A percentile compares a stretch with the other conserved stretches of the same genome.
phyloP scores from a whole-genome alignment of 2,888 invertebrate genomes.

The Drosophila pegasa region DNA sequence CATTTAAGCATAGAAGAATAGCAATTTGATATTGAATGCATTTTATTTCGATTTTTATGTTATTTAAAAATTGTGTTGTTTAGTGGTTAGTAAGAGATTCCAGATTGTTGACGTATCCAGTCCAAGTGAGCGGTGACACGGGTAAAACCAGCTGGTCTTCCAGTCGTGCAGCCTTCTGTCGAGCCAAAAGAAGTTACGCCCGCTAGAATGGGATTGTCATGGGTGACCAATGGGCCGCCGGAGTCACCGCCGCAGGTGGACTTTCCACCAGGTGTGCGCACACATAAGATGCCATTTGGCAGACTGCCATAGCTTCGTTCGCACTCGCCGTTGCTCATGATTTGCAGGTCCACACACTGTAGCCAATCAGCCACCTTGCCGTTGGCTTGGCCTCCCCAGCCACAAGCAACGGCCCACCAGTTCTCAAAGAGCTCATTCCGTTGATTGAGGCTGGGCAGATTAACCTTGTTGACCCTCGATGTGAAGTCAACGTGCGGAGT shows the following conservation, averaged over 20 bases:
- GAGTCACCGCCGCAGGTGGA: constrained; percentile 78
- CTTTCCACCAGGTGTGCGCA: constrained; percentile 41
- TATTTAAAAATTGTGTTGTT: neutral
- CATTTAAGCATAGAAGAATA: neutral
- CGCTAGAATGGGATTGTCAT: constrained; percentile 50
- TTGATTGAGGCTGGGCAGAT: constrained; percentile 43
- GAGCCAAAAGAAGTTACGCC: constrained; percentile 66
- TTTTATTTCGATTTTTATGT: neutral
- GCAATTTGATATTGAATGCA: neutral
- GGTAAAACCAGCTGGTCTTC: constrained; percentile 61
- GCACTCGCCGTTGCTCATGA: constrained; percentile 81
- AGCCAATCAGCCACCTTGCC: constrained; percentile 66
- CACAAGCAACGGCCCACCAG: constrained; percentile 80
- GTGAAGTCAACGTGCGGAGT: constrained; percentile 53
- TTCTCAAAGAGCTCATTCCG: constrained; percentile 69
- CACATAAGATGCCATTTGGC: constrained; percentile 59
- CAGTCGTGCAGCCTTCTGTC: constrained; percentile 36
- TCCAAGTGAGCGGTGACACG: constrained; percentile 63
- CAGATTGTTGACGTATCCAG: constrained; percentile 65
- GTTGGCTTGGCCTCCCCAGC: constrained; percentile 84
- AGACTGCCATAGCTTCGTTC: constrained; percentile 34
- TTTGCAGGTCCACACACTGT: constrained; percentile 75
- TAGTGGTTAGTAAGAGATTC: constrained; percentile 61
- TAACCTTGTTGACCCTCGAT: constrained; percentile 34
- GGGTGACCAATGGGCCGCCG: constrained; percentile 76